Percentiles rank a stretch among this genome's conserved stretches.
Evolutionary conservation across 2,113 vertebrate genomes (phyloP).

Genomic region (Melanocharis versteri): DNA sequence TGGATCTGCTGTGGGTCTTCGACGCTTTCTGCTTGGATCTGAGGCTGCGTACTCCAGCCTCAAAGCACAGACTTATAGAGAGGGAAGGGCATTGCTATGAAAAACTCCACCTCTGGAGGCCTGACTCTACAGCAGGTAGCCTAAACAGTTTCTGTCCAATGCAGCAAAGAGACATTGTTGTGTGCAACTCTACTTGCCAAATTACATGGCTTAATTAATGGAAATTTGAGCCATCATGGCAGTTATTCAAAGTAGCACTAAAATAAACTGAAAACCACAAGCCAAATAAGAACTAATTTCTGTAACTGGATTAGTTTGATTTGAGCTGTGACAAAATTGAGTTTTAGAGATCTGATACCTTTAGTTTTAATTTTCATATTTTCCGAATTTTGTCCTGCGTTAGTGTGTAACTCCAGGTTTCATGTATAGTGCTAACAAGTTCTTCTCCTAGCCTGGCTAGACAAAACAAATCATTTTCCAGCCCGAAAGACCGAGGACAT

Average conservation of each 20-base stretch:
- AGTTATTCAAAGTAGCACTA: neutral
- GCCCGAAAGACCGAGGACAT: no score
- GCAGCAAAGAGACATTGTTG: rapidly evolving
- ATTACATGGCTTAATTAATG: neutral
- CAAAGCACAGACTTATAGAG: neutral
- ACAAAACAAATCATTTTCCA: no score
- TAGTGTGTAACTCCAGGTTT: no score
- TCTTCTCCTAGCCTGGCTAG: no score
- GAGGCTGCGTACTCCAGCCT: neutral
- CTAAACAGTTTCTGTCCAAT: neutral
- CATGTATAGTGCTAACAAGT: no score
- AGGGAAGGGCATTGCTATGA: neutral
- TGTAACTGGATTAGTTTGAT: neutral
- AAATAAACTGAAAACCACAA: neutral
- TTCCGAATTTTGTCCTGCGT: no score
- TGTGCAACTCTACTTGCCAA: neutral
- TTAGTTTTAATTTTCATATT: no score
- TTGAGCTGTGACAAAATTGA: neutral
- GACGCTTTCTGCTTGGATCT: neutral
- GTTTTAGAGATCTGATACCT: neutral
- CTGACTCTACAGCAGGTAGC: neutral
- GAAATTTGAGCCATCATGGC: neutral
- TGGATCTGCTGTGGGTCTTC: neutral
- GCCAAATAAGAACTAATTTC: neutral
- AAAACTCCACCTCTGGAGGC: neutral